phyloP scores from a whole-genome alignment of 1,140 invertebrate species.

The Eupeodes corollae region DNA sequence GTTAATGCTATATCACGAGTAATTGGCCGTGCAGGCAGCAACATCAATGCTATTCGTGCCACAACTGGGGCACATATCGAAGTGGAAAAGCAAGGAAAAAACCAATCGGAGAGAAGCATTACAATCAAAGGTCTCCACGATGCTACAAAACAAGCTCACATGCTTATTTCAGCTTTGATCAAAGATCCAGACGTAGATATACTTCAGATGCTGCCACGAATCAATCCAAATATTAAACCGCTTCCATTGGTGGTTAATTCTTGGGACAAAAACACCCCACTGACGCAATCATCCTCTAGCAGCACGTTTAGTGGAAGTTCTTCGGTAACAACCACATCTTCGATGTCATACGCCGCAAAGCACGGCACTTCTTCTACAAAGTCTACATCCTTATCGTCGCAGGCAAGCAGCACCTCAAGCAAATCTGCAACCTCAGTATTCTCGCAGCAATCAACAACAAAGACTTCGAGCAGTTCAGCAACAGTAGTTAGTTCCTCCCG shows the following conservation, averaged over 20 bases:
- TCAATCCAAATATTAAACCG: slow-evolving; percentile 41
- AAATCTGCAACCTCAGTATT: slow-evolving; percentile 11
- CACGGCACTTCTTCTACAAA: slow-evolving; percentile 14
- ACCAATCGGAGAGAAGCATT: slow-evolving; percentile 84
- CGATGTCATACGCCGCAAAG: slow-evolving; percentile 10
- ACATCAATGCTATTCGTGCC: slow-evolving; percentile 92
- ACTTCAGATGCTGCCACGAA: slow-evolving; percentile 64
- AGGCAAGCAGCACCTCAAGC: neutral
- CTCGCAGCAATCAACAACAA: slow-evolving; percentile 26
- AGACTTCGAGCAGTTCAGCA: slow-evolving; percentile 5
- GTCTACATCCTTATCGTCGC: neutral
- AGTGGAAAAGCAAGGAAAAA: slow-evolving; percentile 92
- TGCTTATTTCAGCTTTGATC: slow-evolving; percentile 73
- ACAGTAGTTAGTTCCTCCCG: neutral
- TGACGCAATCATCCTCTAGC: slow-evolving; percentile 7
- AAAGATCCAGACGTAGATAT: slow-evolving; percentile 91
- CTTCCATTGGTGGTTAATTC: slow-evolving; percentile 19
- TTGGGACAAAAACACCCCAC: slow-evolving; percentile 30
- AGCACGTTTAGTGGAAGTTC: neutral
- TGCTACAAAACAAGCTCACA: slow-evolving; percentile 79
- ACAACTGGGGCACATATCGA: slow-evolving; percentile 94
- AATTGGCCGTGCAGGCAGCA: slow-evolving; percentile 89
- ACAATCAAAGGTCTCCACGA: slow-evolving; percentile 90
- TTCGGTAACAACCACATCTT: neutral
- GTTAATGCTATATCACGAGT: slow-evolving; percentile 89